Percentiles rank a stretch among this genome's conserved stretches.
Evolutionary conservation across 2,888 invertebrate genomes (phyloP).

Genomic region (Oligia strigilis): DNA sequence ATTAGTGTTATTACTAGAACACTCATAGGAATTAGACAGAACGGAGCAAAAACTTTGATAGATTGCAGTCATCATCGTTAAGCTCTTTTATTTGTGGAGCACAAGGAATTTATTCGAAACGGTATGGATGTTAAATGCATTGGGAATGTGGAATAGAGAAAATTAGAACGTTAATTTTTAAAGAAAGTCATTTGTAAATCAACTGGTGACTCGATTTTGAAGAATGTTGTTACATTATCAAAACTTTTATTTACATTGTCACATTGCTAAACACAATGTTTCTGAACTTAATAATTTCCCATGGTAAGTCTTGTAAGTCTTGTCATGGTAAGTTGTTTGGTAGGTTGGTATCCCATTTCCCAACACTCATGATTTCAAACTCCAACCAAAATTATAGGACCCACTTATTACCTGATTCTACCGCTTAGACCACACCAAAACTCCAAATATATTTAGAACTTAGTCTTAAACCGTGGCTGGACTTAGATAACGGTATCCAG

Average conservation of each 20-base stretch:
- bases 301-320: background rate
- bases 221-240: too few species aligned
- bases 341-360: background rate
- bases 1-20: constrained; percentile 43
- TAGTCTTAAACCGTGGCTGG: constrained; percentile 60
- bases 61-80: constrained; percentile 57
- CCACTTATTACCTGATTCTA: background rate
- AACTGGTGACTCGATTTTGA: too few species aligned
- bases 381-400: background rate
- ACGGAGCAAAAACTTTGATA: constrained; percentile 47
- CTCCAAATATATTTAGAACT: constrained; percentile 69
- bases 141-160: background rate
- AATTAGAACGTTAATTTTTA: background rate
- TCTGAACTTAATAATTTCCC: background rate
- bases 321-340: too few species aligned
- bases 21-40: constrained; percentile 53
- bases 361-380: background rate
- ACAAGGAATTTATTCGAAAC: constrained; percentile 33
- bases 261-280: too few species aligned
- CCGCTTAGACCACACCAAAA: constrained; percentile 47
- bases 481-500: constrained; percentile 58
- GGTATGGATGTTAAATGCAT: constrained; percentile 43
- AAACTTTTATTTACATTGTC: too few species aligned
- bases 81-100: constrained; percentile 42
- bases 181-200: too few species aligned